phyloP scores from a whole-genome alignment of 1,140 invertebrate genomes.

The Polyergus mexicanus region DNA sequence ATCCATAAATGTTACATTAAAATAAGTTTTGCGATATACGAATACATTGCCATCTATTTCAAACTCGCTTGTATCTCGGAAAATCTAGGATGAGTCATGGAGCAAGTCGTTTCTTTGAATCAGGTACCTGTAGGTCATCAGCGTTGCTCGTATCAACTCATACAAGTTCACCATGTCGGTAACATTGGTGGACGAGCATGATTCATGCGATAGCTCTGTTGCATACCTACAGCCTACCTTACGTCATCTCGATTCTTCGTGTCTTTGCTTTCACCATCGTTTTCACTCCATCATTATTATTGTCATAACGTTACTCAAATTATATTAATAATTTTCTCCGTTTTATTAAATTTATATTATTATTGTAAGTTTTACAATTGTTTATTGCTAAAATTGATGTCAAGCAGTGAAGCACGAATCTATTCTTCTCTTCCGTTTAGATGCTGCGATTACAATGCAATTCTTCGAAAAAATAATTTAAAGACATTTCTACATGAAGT shows the following conservation, averaged over 20 bases:
- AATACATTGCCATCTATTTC: background rate
- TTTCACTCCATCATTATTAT: constrained; percentile 44
- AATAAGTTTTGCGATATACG: background rate
- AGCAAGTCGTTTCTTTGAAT: constrained; percentile 14
- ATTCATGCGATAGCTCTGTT: constrained; percentile 62
- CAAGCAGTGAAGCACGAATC: background rate
- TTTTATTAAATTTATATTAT: background rate
- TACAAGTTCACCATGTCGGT: constrained; percentile 51
- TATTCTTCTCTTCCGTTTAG: background rate
- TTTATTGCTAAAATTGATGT: background rate
- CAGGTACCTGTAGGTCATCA: constrained; percentile 1
- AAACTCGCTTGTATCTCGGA: constrained; percentile 1
- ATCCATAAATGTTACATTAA: background rate
- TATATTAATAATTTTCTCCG: background rate
- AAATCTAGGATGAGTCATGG: constrained; percentile 55
- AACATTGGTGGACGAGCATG: constrained; percentile 2
- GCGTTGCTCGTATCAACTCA: background rate
- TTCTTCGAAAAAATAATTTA: background rate
- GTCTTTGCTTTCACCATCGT: constrained; percentile 76
- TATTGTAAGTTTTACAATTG: background rate
- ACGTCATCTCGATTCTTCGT: constrained; percentile 45
- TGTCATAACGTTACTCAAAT: background rate
- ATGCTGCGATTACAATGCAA: background rate
- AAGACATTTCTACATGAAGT: too few relatives aligned
- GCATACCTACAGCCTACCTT: constrained; percentile 56